Evolutionary conservation across 2,113 vertebrate genomes (phyloP), one percentile per base, ranked within the genome.

Genomic region (Aleadryas rufinucha): DNA sequence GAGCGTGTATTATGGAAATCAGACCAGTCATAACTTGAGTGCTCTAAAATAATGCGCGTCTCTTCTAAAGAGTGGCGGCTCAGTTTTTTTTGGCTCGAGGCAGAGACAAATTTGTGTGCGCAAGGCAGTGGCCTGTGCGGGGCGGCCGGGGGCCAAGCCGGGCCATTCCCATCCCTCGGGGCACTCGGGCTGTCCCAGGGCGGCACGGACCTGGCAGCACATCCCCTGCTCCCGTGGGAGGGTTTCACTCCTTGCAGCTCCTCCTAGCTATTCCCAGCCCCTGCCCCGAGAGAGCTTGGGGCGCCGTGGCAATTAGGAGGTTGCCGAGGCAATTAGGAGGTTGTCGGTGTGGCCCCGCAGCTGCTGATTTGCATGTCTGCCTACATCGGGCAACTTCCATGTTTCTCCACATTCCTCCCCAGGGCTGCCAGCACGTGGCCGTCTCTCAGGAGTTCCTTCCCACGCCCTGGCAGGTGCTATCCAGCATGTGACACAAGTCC

Each of bases 21-120:
- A 91, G 84, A 93, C 94, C 66, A 94, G 95, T 94, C 94, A 94
- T 79, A 93, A 94, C 91, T 93, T 93, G 94, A 94, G 74, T 95
- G 93, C 70, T 79, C 87, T 75, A 84, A 89, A 91, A 84, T 93
- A 93, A 94, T 17, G 75, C 3, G 0, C 1, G 23, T 86, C 79
- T 92, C 88, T 90, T 88, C 21, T 87, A 54, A 96, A 88, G 85
- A 92, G 79, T 10, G 92, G 76, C 21, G 6, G 82, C 95, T 88
- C 53, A n/a, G 88, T 56, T 93, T 96, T 95, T 92, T 93, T 95
- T 96, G 92, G 94, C 96, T 88, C 28, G 66, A 90, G 92, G 88
- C 82, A 95, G 88, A 93, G 85, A 85, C 90, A 95, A 95, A 96
- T 94, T 93, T 89, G 84, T 93, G 84, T 91, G 93, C 0, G 4